These are phyloP conservation scores for Sitodiplosis mosellana DNA, from an alignment of 1,140 invertebrate genomes.

Conservation along the genomic window DNA sequence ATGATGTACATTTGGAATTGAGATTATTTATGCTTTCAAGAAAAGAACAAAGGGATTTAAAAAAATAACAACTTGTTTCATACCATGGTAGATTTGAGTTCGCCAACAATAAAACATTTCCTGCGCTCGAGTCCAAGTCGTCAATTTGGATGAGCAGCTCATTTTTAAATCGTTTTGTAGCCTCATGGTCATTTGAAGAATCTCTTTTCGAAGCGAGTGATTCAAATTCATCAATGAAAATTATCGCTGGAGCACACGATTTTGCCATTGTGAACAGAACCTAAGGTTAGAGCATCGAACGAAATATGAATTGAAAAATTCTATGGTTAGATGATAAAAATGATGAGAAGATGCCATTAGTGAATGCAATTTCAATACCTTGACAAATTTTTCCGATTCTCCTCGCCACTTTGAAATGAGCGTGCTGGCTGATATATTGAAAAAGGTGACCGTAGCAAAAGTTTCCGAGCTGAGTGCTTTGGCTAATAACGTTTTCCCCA, in stretches of 20 bases:
- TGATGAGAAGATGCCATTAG: neutral
- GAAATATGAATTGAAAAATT: slow-evolving; percentile 5
- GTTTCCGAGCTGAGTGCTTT: slow-evolving; percentile 75
- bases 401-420: slow-evolving; percentile 88
- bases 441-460: slow-evolving; percentile 54
- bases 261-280: slow-evolving; percentile 76
- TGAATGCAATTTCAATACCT: slow-evolving; percentile 38
- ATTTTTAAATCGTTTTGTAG: slow-evolving; percentile 75
- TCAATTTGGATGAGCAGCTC: slow-evolving; percentile 88
- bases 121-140: slow-evolving; percentile 39
- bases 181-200: slow-evolving; percentile 66
- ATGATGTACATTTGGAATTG: no score
- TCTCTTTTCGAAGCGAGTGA: slow-evolving; percentile 58
- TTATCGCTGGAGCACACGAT: slow-evolving; percentile 79
- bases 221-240: slow-evolving; percentile 96
- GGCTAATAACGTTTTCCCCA: slow-evolving; percentile 75
- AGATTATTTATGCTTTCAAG: no score
- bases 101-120: slow-evolving; percentile 59
- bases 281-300: no score
- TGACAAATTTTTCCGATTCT: slow-evolving; percentile 82
- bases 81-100: slow-evolving; percentile 86
- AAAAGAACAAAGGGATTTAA: no score
- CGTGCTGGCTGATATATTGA: slow-evolving; percentile 76
- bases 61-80: slow-evolving; percentile 1
- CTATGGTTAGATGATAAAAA: neutral